Base-by-base conservation (phyloP, 1,140 invertebrate genomes). In the Tetramorium alpestre region DNA sequence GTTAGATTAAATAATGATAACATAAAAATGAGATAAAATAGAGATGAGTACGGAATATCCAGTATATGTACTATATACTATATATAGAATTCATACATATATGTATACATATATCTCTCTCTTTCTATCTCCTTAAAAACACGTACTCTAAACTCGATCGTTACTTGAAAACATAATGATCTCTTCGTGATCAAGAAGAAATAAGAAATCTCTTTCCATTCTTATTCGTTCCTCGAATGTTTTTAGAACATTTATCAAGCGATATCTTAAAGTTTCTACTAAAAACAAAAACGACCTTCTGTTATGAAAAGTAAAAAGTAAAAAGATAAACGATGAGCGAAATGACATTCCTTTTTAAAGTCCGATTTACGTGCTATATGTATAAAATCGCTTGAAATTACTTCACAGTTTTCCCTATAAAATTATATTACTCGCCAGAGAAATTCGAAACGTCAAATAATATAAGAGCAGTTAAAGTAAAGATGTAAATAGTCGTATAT, bases 121-220 rank as follows among this genome's bases (percentile, higher is more conserved):
- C 33, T 33, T 33, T 33, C 33, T 33, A 33, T 33, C 33, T 33
- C 33, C 33, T 33, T 33, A 33, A 33, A 33, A 33, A 33, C 33
- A 4, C 33, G 33, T 33, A 81, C 33, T 80, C n/a, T 41, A 64
- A 64, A 44, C 38, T 33, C 18, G 2, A 13, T 11, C 22, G n/a
- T 10, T 80, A n/a, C 3, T 22, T 70, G 22, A 70, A 81, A 81
- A 69, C 10, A 8, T 81, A 81, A 81, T 70, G 49, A 69, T 58
- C 33, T 44, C 1, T 70, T 7, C 3, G 22, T 5, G 38, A 10
- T 70, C 4, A 70, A 70, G 4, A 72, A 56, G 18, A 44, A 78
- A 78, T 22, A n/a, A n/a, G 6, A 58, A 78, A 49, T 25, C 11
- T 44, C 6, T 51, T 54, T 3, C 18, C 25, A 54, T 44, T 25